Conservation (phyloP, 2,113 vertebrate genomes). For the Neogobius melanostomus region DNA sequence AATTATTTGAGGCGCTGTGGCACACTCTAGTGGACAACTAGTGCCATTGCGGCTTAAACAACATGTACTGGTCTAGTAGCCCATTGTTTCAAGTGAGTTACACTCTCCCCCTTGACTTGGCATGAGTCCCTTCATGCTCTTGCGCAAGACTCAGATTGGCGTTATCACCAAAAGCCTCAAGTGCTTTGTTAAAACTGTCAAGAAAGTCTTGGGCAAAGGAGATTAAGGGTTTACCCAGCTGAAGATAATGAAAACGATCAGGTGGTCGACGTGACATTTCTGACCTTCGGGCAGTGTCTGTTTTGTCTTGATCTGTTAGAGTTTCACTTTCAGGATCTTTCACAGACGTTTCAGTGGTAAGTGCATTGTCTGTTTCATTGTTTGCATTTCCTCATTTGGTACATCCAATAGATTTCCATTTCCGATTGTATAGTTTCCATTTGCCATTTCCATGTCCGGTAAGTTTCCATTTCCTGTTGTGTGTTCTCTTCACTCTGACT, state of each 20-base stretch:
- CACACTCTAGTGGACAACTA: too few species aligned
- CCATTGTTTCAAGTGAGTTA: too few species aligned
- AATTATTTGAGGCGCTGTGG: too few species aligned
- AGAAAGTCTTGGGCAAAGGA: neutral
- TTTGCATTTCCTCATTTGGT: too few species aligned
- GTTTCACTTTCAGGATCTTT: neutral
- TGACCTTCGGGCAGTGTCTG: neutral
- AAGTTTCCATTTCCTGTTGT: too few species aligned
- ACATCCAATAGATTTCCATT: too few species aligned
- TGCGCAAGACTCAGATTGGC: too few species aligned
- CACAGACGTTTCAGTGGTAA: neutral
- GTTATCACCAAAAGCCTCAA: neutral
- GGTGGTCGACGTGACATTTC: neutral
- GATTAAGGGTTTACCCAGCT: conserved; percentile 2
- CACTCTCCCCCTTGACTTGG: neutral
- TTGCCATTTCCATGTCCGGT: too few species aligned
- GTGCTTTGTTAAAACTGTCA: neutral
- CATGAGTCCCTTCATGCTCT: neutral
- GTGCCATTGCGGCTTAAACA: too few species aligned
- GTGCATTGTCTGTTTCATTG: neutral
- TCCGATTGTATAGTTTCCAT: too few species aligned
- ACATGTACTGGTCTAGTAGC: too few species aligned
- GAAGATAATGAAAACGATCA: neutral
- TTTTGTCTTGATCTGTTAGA: neutral
- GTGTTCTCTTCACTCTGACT: too few species aligned